Evolutionary conservation across 2,113 vertebrate species (phyloP).

Genomic region (Todiramphus chloris): DNA sequence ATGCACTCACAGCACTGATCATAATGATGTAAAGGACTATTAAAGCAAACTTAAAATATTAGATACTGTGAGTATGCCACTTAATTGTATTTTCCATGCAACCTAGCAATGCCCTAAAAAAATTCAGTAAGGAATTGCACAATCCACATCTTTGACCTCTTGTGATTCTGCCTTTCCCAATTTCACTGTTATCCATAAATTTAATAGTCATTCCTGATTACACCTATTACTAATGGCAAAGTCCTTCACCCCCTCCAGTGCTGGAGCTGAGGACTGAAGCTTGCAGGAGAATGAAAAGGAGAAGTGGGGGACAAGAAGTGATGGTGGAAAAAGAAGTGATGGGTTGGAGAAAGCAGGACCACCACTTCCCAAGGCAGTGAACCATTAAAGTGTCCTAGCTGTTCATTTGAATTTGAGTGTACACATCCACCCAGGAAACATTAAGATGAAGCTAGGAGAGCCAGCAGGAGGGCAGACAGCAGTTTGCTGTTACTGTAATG

Average conservation of each 20-base stretch:
- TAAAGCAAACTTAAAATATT: slow-evolving; percentile 55
- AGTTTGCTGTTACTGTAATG: neutral
- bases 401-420: neutral
- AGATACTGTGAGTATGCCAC: neutral
- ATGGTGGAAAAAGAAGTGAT: neutral
- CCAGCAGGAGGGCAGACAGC: neutral
- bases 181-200: neutral
- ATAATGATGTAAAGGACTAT: slow-evolving; percentile 52
- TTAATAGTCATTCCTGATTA: neutral
- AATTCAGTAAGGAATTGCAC: neutral
- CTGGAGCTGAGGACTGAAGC: neutral
- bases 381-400: neutral
- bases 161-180: neutral
- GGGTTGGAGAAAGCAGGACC: neutral
- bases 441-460: neutral
- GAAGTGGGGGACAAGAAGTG: neutral
- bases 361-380: neutral
- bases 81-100: slow-evolving; percentile 27
- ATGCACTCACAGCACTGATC: slow-evolving; percentile 30
- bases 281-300: neutral
- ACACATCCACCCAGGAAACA: neutral
- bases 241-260: neutral
- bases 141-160: slow-evolving; percentile 2
- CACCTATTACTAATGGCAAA: neutral
- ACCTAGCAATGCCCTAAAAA: neutral